phyloP scores from a whole-genome alignment of 2,797 vertebrate genomes.

The Synaphobranchus kaupii region DNA sequence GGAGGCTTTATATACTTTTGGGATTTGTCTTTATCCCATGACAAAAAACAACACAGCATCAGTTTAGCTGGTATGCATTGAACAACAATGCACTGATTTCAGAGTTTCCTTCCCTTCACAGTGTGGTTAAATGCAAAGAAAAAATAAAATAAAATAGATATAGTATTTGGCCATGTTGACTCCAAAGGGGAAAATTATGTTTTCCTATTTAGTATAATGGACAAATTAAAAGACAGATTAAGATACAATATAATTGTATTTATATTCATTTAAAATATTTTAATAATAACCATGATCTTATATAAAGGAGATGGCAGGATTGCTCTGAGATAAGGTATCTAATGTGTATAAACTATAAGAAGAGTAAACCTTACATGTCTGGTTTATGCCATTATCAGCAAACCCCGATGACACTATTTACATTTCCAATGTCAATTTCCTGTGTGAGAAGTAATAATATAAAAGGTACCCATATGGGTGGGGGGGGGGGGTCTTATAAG shows the following conservation, averaged over 20 bases:
- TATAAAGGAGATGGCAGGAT: background rate
- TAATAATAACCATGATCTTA: background rate
- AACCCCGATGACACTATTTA: background rate
- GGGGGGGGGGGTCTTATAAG: too few species aligned
- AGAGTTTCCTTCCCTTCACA: background rate
- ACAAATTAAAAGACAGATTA: background rate
- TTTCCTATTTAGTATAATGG: too few species aligned
- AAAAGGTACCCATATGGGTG: background rate
- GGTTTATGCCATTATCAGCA: slow-evolving; percentile 7
- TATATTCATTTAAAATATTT: background rate
- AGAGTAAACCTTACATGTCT: background rate
- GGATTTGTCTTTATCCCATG: background rate
- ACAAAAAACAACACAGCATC: background rate
- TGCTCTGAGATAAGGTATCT: background rate
- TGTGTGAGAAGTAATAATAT: slow-evolving; percentile 12
- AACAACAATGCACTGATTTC: background rate
- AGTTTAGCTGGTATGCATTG: background rate
- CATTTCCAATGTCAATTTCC: slow-evolving; percentile 26
- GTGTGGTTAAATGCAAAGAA: background rate
- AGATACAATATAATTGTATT: background rate
- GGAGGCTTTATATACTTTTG: background rate
- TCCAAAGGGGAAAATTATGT: background rate
- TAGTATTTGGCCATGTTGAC: background rate
- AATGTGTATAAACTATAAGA: background rate
- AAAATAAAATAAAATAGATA: background rate